A percentile compares a stretch with the other conserved stretches of the same genome.
phyloP scores from a whole-genome alignment of 1,140 invertebrate species.

The Mamestra configurata region DNA sequence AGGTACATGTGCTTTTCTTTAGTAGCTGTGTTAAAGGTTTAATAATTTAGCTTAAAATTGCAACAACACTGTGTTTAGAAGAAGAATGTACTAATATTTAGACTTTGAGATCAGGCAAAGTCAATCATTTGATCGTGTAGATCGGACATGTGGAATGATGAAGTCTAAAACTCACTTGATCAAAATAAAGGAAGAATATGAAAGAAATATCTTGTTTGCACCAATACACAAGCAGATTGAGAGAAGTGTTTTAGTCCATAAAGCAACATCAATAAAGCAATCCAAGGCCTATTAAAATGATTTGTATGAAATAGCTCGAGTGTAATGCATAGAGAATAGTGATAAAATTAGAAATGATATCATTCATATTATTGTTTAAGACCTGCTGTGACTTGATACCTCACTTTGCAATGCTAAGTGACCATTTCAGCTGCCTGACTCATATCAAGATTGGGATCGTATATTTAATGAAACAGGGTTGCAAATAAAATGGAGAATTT shows the following conservation, averaged over 20 bases:
- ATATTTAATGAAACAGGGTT: not conserved
- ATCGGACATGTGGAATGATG: not conserved
- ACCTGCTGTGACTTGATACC: slow-evolving; percentile 31
- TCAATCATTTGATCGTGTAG: slow-evolving; percentile 10
- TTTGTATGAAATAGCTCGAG: not conserved
- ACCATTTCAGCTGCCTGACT: slow-evolving; percentile 9
- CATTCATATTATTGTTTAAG: slow-evolving; percentile 37
- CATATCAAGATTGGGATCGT: slow-evolving; percentile 1
- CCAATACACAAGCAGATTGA: not conserved
- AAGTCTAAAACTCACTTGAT: not conserved
- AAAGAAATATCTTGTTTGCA: too few relatives aligned
- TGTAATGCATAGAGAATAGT: slow-evolving; percentile 4
- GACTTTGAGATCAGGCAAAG: not conserved
- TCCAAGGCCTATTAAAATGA: slow-evolving; percentile 2
- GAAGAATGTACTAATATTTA: slow-evolving; percentile 23
- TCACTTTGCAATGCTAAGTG: slow-evolving; percentile 36
- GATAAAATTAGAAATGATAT: slow-evolving; percentile 45
- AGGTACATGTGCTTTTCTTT: slow-evolving; percentile 13
- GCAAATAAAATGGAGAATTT: not conserved
- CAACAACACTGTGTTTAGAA: slow-evolving; percentile 11
- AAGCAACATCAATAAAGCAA: slow-evolving; percentile 1
- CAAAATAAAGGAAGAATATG: not conserved
- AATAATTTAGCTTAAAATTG: slow-evolving; percentile 32
- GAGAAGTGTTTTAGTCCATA: slow-evolving; percentile 3
- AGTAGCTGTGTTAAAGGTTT: not conserved